These are phyloP conservation scores for Rhea pennata DNA, from an alignment of 2,113 vertebrate genomes.

Conservation along the genomic window DNA sequence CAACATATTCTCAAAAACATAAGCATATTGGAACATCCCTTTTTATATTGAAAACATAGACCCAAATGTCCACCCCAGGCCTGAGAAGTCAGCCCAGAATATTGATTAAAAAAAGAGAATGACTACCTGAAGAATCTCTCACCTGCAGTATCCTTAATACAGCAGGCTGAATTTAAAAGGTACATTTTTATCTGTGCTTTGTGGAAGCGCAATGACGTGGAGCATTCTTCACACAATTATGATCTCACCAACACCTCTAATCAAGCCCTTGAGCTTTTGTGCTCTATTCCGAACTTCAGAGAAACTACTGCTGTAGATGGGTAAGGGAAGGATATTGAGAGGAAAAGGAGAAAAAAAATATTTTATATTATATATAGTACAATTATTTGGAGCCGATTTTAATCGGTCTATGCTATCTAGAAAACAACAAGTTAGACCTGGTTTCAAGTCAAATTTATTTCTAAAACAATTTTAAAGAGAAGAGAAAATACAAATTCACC, in stretches of 20 bases:
- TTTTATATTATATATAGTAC: background rate
- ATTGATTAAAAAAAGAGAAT: background rate
- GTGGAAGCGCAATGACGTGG: background rate
- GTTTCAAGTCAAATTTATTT: background rate
- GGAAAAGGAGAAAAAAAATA: background rate
- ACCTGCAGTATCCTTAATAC: background rate
- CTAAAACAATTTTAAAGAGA: background rate
- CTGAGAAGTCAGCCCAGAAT: background rate
- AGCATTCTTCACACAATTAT: background rate
- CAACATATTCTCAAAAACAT: background rate
- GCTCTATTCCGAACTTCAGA: background rate
- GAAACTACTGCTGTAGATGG: background rate
- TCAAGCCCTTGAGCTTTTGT: background rate
- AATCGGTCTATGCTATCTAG: background rate
- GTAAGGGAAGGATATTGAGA: background rate
- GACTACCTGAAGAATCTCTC: background rate
- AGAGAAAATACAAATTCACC: background rate
- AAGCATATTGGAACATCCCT: background rate
- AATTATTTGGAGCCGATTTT: background rate
- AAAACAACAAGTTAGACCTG: background rate
- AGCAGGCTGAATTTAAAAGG: background rate
- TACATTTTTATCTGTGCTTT: background rate
- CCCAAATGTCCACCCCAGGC: background rate
- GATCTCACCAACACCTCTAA: background rate
- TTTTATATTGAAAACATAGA: background rate